Evolutionary conservation across 2,113 vertebrate genomes (phyloP).

Genomic region (Tetrao urogallus): DNA sequence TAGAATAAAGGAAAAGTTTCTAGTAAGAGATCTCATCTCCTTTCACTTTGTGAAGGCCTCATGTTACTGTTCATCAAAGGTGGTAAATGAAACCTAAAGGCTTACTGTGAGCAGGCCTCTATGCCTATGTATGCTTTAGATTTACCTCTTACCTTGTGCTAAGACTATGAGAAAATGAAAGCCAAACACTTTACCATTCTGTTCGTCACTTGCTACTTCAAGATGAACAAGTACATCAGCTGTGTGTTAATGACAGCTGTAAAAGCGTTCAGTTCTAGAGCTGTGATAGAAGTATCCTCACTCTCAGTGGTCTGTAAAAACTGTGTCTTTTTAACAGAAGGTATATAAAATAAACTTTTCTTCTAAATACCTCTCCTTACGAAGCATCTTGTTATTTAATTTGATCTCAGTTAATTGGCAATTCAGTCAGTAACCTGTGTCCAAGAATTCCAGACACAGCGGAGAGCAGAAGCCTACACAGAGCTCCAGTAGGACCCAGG

Average conservation of each 20-base stretch:
- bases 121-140: neutral
- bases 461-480: neutral
- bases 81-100: neutral
- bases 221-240: neutral
- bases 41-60: neutral
- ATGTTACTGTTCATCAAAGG: neutral
- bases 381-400: neutral
- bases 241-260: neutral
- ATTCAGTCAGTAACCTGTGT: neutral
- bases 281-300: neutral
- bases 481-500: neutral
- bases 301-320: neutral
- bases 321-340: neutral
- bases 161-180: neutral
- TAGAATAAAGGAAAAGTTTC: neutral
- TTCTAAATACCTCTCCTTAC: neutral
- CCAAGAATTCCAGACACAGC: neutral
- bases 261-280: neutral
- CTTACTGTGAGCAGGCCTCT: neutral
- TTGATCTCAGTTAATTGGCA: neutral
- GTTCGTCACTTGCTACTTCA: neutral
- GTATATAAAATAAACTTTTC: neutral
- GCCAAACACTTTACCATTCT: neutral
- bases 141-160: neutral
- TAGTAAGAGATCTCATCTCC: neutral